Base-by-base conservation (phyloP, 2,888 invertebrate species). In the Microctonus brassicae region DNA sequence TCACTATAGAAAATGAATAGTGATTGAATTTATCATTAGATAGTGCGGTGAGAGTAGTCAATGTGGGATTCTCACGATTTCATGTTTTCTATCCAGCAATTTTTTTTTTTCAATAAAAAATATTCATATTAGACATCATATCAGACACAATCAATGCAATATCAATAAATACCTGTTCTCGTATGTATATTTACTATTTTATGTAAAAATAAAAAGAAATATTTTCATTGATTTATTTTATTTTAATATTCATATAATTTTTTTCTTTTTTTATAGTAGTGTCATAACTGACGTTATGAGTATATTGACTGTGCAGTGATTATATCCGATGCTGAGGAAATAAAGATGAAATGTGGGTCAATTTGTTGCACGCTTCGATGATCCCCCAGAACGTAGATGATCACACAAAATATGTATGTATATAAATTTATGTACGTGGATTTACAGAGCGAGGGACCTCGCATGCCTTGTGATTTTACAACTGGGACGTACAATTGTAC, bases 271-370 rank as follows among this genome's bases (percentile, higher is more conserved):
- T 26, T 6, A n/a, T 4, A 1, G 29, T 4, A 1, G 29, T 55
- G 26, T 26, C 26, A 17, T 29, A 13, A 55, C 3, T 29, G 7
- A 6, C 7, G 7, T 29, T 34, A 26, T 42, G 62, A 24, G 13
- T 39, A 39, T 60, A 55, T 24, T 60, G 60, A 72, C 68, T 70
- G 69, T 61, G 69, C 39, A 72, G 70, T 76, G 75, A 77, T 77
- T 76, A 76, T 47, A 47, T 76, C 70, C 67, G 75, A 76, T 73
- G 73, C 39, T 61, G 62, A 68, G 52, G 53, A 72, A 75, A 70
- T 73, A 68, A 72, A 70, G 60, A 68, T 64, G 55, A 75, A 70
- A 77, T 75, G 73, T 77, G 74, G 77, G 77, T 77, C 77, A 77
- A 77, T 76, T 73, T 72, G 70, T 47, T 72, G 47, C 69, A 75